Evolutionary conservation across 1,140 invertebrate genomes (phyloP).

Genomic region (Leucophenga varia): DNA sequence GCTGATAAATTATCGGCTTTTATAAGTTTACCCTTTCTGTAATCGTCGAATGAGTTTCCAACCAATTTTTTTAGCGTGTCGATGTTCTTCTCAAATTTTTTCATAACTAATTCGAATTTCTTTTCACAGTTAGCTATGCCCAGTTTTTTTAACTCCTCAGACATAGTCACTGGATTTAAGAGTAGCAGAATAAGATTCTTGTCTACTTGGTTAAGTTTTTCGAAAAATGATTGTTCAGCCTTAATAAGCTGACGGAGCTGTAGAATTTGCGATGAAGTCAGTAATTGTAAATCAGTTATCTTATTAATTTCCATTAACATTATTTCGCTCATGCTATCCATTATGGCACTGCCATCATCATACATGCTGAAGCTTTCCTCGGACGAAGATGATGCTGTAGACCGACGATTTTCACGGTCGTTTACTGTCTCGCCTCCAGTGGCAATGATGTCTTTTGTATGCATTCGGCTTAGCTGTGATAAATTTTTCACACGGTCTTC

Average conservation of each 20-base stretch:
- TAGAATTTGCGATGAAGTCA: constrained; percentile 30
- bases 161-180: constrained; percentile 44
- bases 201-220: constrained; percentile 47
- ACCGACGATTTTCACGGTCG: constrained; percentile 3
- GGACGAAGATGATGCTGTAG: constrained; percentile 4
- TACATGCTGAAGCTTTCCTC: constrained; percentile 6
- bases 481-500: too few relatives aligned
- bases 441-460: not conserved
- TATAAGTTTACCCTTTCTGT: constrained; percentile 8
- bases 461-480: not conserved
- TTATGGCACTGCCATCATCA: constrained; percentile 13
- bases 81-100: constrained; percentile 48
- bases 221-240: constrained; percentile 37
- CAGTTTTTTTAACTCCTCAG: constrained; percentile 27
- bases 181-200: constrained; percentile 43
- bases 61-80: constrained; percentile 48
- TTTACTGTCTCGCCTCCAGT: not conserved
- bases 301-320: constrained; percentile 49
- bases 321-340: constrained; percentile 34
- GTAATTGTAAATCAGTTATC: constrained; percentile 38
- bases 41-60: constrained; percentile 40
- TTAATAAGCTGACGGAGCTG: constrained; percentile 32
- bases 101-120: constrained; percentile 41
- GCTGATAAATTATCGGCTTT: not conserved
- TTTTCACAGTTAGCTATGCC: constrained; percentile 15